phyloP scores from a whole-genome alignment of 2,113 vertebrate species.

The Nibea albiflora region DNA sequence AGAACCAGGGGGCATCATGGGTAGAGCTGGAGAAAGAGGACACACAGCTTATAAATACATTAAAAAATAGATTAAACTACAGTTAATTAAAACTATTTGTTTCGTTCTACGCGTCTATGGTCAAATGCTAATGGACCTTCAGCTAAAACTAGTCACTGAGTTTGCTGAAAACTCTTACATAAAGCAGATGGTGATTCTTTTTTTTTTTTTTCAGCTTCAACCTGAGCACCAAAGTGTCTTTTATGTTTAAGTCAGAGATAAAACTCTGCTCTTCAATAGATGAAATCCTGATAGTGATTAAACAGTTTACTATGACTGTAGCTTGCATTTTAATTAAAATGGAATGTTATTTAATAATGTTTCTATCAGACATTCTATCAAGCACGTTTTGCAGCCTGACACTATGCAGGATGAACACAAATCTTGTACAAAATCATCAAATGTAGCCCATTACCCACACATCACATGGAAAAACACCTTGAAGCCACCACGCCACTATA shows the following conservation, averaged over 20 bases:
- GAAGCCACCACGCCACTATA: constrained; percentile 72
- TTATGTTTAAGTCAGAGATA: constrained; percentile 12
- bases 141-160: constrained; percentile 4
- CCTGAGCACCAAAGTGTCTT: background rate
- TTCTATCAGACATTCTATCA: constrained; percentile 43
- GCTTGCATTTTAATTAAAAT: constrained; percentile 37
- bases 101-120: constrained; percentile 18
- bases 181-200: constrained; percentile 5
- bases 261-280: background rate
- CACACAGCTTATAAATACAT: constrained; percentile 51
- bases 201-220: constrained; percentile 12
- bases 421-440: constrained; percentile 66
- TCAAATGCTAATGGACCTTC: constrained; percentile 19
- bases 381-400: constrained; percentile 12
- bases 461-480: constrained; percentile 78
- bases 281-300: constrained; percentile 12
- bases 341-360: constrained; percentile 31
- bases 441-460: constrained; percentile 68
- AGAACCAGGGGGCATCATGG: constrained; percentile 69
- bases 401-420: constrained; percentile 30
- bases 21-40: constrained; percentile 51
- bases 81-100: constrained; percentile 18
- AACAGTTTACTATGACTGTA: constrained; percentile 31
- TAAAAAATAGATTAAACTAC: constrained; percentile 40
- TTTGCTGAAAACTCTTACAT: background rate